Evolutionary conservation across 2,797 vertebrate species (phyloP), one percentile per base, ranked within the genome.

Genomic region (Acanthurus leucopareius): DNA sequence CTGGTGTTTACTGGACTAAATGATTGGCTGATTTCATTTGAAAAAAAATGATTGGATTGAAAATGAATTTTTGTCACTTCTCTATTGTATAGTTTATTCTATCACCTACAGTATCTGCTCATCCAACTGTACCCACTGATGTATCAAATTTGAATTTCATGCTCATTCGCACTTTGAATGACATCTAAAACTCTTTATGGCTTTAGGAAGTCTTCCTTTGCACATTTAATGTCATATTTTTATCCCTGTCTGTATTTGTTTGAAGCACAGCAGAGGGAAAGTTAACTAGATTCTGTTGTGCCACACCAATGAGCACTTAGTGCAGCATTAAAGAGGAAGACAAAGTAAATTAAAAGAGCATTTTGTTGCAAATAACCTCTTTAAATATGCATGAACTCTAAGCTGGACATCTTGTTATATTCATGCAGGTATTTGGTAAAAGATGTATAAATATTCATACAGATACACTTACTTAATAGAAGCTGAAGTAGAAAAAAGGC

Each of bases 81-180:
- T 11, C 38, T 35, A 28, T 71, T 68, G 58, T 67, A 5, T 32
- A 14, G 7, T 2, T 3, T 3, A 15, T 19, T 69, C 35, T 25
- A 32, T 67, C 71, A 63, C 19, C n/a, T 38, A 8, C 42, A 48
- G 49, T 49, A 54, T 70, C 57, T 58, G 19, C 42, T 66, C 51
- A 28, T 49, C 17, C 59, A 35, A 15, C 25, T 3, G 13, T 2
- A 60, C 4, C 49, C 53, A 47, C 54, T 73, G 66, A 82, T 62
- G 72, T 56, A 66, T 77, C 42, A 72, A 44, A 77, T 79, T 77
- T 25, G 69, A 77, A 86, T 86, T 75, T 75, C 71, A 85, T n/a
- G 73, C 77, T 80, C 38, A 51, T 56, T 74, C 60, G 57, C 70
- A 53, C 42, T 61, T 61, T 69, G 60, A 86, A 73, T 65, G 61